A percentile compares a stretch with the other conserved stretches of the same genome.
phyloP scores from a whole-genome alignment of 2,888 invertebrate species.

The Oligia strigilis region DNA sequence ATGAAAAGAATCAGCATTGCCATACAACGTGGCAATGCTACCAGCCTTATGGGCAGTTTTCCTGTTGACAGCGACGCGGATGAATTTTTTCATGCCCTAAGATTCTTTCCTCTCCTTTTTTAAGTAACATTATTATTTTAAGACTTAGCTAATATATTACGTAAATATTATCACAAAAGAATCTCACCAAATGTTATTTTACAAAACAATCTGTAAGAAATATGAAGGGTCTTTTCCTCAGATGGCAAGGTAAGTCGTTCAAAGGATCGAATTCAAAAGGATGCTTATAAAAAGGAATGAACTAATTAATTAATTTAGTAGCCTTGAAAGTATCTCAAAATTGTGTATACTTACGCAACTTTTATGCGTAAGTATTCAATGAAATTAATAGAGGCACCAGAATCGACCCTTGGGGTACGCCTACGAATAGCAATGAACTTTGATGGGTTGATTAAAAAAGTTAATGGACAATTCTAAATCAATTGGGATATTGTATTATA shows the following conservation, averaged over 20 bases:
- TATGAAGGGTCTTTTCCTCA: neutral
- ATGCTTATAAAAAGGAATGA: slow-evolving; percentile 14
- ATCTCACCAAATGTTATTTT: neutral
- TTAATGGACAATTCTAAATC: slow-evolving; percentile 30
- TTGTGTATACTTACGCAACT: slow-evolving; percentile 15
- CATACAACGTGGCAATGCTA: neutral
- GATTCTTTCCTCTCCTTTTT: neutral
- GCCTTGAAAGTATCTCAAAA: slow-evolving; percentile 28
- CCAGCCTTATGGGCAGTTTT: neutral
- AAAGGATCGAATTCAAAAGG: slow-evolving; percentile 32
- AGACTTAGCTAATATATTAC: neutral
- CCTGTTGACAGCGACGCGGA: neutral
- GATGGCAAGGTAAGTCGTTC: neutral
- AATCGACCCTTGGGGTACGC: slow-evolving; percentile 49
- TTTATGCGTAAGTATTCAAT: slow-evolving; percentile 40
- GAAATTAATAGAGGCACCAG: slow-evolving; percentile 33
- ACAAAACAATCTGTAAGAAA: neutral
- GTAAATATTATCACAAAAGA: neutral
- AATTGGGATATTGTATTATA: slow-evolving; percentile 20
- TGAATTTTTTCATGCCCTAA: neutral
- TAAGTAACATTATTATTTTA: neutral
- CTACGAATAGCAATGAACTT: slow-evolving; percentile 34
- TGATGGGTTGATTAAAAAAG: slow-evolving; percentile 44
- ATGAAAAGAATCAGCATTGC: neutral
- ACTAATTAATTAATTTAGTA: slow-evolving; percentile 35